Conservation (phyloP, 1,140 invertebrate genomes). For the Cepaea nemoralis region DNA sequence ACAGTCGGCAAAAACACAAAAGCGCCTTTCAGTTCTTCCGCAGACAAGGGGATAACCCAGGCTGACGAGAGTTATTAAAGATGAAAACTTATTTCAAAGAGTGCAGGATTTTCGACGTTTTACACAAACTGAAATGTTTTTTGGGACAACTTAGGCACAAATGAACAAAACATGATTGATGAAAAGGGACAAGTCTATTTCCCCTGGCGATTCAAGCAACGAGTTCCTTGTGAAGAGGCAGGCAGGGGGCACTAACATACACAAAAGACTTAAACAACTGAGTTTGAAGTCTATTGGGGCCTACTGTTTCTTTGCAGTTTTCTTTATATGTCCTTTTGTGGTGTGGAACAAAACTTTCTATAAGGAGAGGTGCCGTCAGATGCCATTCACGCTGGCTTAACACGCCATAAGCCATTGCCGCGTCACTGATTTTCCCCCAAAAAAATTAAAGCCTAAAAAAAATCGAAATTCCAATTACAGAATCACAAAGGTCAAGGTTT, state of each 20-base stretch:
- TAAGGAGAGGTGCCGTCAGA: background rate
- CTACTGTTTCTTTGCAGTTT: background rate
- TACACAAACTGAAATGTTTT: background rate
- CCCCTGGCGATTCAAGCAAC: background rate
- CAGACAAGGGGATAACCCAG: background rate
- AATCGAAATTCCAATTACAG: background rate
- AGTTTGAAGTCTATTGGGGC: background rate
- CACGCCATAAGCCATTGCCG: background rate
- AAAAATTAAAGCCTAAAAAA: background rate
- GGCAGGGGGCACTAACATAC: background rate
- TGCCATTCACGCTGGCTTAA: background rate
- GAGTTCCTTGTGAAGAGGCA: background rate
- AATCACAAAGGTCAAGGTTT: background rate
- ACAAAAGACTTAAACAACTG: background rate
- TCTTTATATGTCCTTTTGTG: background rate
- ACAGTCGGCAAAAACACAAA: background rate
- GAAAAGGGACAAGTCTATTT: conserved; percentile 9
- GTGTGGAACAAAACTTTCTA: background rate
- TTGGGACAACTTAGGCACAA: background rate
- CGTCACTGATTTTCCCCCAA: background rate
- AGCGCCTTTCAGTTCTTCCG: background rate
- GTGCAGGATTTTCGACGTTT: background rate
- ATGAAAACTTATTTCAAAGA: conserved; percentile 9
- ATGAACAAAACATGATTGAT: conserved; percentile 5
- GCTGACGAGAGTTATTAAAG: background rate